Conservation (phyloP, 1,140 invertebrate genomes). For the Atta texana region DNA sequence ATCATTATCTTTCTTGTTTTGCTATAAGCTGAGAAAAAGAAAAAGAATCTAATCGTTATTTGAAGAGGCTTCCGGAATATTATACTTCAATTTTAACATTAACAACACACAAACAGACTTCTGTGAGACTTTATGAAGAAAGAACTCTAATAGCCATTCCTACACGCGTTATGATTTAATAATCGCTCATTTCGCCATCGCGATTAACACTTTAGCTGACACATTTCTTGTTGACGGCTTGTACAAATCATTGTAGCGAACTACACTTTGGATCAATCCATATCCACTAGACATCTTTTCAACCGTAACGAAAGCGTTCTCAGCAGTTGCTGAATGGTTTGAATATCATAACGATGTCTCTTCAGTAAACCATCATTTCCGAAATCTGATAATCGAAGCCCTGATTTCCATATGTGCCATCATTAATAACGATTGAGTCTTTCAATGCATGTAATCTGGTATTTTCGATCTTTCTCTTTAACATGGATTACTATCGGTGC, state of each 20-base stretch:
- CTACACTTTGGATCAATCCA: not conserved
- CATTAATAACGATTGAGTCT: constrained; percentile 31
- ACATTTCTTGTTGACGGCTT: constrained; percentile 23
- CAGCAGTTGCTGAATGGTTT: not conserved
- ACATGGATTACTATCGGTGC: constrained; percentile 6
- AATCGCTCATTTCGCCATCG: not conserved
- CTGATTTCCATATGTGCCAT: constrained; percentile 28
- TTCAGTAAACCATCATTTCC: constrained; percentile 32
- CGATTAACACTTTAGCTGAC: not conserved
- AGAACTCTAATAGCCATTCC: not conserved
- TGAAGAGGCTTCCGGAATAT: not conserved
- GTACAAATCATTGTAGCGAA: constrained; percentile 14
- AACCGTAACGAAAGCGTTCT: constrained; percentile 18
- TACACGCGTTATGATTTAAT: not conserved
- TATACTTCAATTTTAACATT: not conserved
- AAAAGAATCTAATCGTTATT: not conserved
- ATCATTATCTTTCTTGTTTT: not conserved
- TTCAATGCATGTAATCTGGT: constrained; percentile 5
- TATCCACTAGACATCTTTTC: constrained; percentile 4
- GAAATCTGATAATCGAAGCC: constrained; percentile 33
- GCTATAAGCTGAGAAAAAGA: not conserved
- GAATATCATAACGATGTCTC: constrained; percentile 13
- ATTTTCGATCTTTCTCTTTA: constrained; percentile 22
- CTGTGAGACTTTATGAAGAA: not conserved
- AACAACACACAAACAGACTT: not conserved